Evolutionary conservation across 2,797 vertebrate species (phyloP).

Genomic region (Nothura maculosa): DNA sequence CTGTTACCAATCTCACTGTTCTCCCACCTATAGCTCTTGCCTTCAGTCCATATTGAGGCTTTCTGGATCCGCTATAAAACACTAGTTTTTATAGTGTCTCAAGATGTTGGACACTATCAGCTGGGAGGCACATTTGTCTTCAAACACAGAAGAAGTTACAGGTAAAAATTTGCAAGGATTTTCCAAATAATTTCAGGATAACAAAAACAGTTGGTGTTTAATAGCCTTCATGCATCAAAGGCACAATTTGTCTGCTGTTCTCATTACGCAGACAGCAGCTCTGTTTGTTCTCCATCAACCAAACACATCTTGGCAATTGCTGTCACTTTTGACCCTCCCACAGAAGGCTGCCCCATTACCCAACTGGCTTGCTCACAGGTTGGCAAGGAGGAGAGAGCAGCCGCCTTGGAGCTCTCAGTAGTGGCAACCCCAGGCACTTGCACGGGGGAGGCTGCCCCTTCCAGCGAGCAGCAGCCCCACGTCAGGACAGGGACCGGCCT

Average conservation of each 20-base stretch:
- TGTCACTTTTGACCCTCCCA: constrained; percentile 1
- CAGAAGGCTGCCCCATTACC: constrained; percentile 21
- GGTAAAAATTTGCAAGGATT: neutral
- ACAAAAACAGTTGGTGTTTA: constrained; percentile 8
- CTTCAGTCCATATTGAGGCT: neutral
- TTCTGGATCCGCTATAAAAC: neutral
- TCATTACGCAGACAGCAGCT: neutral
- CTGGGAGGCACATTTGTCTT: neutral
- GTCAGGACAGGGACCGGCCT: neutral
- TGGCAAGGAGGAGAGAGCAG: neutral
- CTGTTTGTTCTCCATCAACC: constrained; percentile 13
- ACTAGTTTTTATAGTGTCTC: too few species aligned
- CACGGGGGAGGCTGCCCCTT: rapidly evolving
- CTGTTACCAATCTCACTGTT: neutral
- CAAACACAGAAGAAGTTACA: neutral
- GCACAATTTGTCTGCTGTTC: neutral
- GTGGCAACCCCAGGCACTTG: neutral
- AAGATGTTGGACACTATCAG: neutral
- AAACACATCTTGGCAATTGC: neutral
- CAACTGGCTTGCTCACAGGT: neutral
- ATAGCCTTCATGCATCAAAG: neutral
- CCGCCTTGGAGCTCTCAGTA: neutral
- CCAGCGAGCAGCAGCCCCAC: neutral
- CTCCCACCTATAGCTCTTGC: neutral
- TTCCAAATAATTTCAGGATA: constrained; percentile 17